Percentiles rank a stretch among this genome's conserved stretches.
Evolutionary conservation across 2,113 vertebrate genomes (phyloP).

Genomic region (Rattus norvegicus): DNA sequence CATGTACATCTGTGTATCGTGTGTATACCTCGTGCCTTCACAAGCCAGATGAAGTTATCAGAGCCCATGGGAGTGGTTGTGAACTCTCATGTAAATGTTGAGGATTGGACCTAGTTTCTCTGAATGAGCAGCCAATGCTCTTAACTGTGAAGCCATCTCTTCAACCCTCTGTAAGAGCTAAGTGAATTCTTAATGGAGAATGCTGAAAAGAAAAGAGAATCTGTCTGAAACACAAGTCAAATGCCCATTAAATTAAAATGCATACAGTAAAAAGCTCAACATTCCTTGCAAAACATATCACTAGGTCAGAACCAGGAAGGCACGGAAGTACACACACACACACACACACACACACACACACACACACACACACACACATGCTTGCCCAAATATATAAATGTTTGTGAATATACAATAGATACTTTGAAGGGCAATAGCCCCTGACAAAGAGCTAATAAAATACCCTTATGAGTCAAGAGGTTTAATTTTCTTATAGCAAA

Average conservation of each 20-base stretch:
- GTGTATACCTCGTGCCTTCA: neutral
- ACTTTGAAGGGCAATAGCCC: neutral
- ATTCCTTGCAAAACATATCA: slow-evolving; percentile 18
- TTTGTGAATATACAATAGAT: no score
- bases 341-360: no score
- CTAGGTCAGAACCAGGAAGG: neutral
- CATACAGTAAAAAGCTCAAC: neutral
- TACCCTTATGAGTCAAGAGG: neutral
- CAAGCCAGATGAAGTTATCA: neutral
- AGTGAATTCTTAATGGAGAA: neutral
- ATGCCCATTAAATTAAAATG: slow-evolving; percentile 43
- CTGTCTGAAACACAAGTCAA: slow-evolving; percentile 12
- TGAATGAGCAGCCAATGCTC: neutral
- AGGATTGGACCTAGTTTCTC: neutral
- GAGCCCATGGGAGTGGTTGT: neutral
- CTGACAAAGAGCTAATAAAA: neutral
- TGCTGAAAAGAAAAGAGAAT: neutral
- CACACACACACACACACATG: neutral
- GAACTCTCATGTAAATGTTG: no score
- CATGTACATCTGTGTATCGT: neutral
- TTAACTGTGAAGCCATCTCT: neutral
- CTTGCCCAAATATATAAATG: neutral
- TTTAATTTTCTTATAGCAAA: neutral
- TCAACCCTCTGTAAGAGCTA: neutral
- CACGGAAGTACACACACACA: neutral